phyloP scores from a whole-genome alignment of 2,888 invertebrate species.

The Scaeva pyrastri region DNA sequence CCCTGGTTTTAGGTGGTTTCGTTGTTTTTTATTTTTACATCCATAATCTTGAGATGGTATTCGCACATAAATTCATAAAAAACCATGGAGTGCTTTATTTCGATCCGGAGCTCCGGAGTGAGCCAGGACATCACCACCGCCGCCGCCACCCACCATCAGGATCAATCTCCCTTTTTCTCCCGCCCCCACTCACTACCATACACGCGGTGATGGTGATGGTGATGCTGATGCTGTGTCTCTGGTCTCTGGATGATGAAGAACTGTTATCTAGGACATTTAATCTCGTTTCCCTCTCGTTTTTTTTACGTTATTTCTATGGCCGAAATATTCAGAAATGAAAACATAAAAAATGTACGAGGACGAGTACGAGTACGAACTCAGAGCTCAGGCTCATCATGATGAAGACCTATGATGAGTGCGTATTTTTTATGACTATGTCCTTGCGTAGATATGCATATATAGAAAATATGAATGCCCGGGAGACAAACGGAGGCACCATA shows the following conservation, averaged over 20 bases:
- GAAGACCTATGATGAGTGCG: conserved; percentile 64
- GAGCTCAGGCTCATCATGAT: conserved; percentile 37
- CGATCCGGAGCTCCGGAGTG: conserved; percentile 38
- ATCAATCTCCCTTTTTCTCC: conserved; percentile 50
- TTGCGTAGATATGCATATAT: conserved; percentile 71
- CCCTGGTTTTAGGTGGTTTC: conserved; percentile 58
- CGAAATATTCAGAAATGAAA: conserved; percentile 71
- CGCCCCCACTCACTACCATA: neutral
- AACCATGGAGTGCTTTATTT: conserved; percentile 71
- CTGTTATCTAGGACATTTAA: conserved; percentile 72
- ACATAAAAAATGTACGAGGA: conserved; percentile 70
- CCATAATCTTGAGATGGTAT: conserved; percentile 75
- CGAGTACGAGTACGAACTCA: no score
- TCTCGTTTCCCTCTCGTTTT: conserved; percentile 40
- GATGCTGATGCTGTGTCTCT: no score
- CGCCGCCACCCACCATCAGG: no score
- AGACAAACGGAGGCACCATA: conserved; percentile 4
- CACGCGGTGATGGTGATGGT: conserved; percentile 40
- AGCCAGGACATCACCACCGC: conserved; percentile 46
- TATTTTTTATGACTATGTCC: conserved; percentile 45
- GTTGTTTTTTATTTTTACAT: conserved; percentile 54
- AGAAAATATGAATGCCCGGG: conserved; percentile 61
- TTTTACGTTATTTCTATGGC: neutral
- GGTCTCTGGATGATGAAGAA: conserved; percentile 59
- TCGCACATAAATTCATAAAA: conserved; percentile 75